Conservation (phyloP, 2,888 invertebrate species). For the Anorthoa munda region DNA sequence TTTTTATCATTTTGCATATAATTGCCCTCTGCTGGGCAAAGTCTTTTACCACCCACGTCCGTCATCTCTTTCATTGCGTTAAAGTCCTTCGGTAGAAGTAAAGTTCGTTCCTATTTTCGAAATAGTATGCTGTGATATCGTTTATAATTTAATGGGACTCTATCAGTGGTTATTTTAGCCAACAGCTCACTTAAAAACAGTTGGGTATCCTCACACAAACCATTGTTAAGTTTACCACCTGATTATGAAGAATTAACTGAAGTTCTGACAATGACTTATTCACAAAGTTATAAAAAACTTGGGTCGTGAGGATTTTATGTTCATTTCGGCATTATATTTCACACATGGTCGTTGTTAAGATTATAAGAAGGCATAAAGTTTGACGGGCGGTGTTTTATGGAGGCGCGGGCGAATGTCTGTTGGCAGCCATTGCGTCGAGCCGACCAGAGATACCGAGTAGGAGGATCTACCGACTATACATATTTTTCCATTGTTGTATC, state of each 20-base stretch:
- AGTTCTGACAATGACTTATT: conserved; percentile 84
- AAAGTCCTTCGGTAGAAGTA: not conserved
- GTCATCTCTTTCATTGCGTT: not conserved
- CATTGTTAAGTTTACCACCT: conserved; percentile 75
- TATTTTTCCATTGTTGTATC: conserved; percentile 24
- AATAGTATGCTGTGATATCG: not conserved
- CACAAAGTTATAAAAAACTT: conserved; percentile 82
- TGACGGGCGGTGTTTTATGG: conserved; percentile 77
- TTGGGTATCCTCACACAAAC: conserved; percentile 41
- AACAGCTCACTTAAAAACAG: not conserved
- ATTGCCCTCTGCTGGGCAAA: not conserved
- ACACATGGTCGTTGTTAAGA: conserved; percentile 80
- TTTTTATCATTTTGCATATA: not conserved
- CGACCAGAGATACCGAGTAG: conserved; percentile 28
- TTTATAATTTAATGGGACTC: not conserved
- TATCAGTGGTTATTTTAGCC: too few species aligned
- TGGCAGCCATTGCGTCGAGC: conserved; percentile 45
- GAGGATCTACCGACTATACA: not conserved
- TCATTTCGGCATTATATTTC: conserved; percentile 83
- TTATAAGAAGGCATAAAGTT: conserved; percentile 83
- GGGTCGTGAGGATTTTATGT: conserved; percentile 79
- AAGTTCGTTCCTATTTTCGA: not conserved
- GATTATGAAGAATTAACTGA: conserved; percentile 78
- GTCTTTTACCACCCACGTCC: not conserved
- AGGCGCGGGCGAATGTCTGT: conserved; percentile 62